Conservation (phyloP, 1,140 invertebrate genomes). For the Drosophila ohnishii region DNA sequence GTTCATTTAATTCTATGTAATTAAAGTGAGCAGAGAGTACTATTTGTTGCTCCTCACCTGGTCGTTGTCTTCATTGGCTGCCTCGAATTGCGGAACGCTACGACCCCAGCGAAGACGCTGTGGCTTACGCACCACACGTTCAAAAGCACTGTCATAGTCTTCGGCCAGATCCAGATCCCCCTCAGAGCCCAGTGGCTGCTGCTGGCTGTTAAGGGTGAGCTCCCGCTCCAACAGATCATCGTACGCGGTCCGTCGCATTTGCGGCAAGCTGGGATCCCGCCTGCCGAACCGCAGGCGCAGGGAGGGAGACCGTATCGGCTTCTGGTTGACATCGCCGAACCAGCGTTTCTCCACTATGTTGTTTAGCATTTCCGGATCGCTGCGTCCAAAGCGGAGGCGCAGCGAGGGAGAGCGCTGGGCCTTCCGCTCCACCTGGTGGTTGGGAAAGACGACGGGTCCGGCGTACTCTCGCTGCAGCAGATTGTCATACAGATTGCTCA, state of each 20-base stretch:
- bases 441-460: conserved; percentile 77
- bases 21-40: too few relatives aligned
- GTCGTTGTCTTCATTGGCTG: conserved; percentile 32
- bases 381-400: conserved; percentile 88
- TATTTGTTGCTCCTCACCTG: conserved; percentile 47
- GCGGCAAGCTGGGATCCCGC: conserved; percentile 85
- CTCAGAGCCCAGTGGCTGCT: conserved; percentile 13
- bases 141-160: conserved; percentile 55
- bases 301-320: conserved; percentile 85
- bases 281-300: conserved; percentile 86
- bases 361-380: conserved; percentile 85
- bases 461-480: conserved; percentile 80
- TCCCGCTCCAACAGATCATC: conserved; percentile 68
- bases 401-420: conserved; percentile 88
- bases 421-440: conserved; percentile 88
- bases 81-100: conserved; percentile 52
- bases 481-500: conserved; percentile 76
- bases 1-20: neutral
- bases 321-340: conserved; percentile 83
- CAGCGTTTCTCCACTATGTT: conserved; percentile 74
- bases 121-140: conserved; percentile 71
- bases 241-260: conserved; percentile 67
- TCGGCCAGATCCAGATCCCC: conserved; percentile 40
- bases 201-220: conserved; percentile 58
- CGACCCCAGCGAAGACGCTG: conserved; percentile 78